Base-by-base conservation (phyloP, 2,797 vertebrate genomes). In the Tokudaia muenninki region DNA sequence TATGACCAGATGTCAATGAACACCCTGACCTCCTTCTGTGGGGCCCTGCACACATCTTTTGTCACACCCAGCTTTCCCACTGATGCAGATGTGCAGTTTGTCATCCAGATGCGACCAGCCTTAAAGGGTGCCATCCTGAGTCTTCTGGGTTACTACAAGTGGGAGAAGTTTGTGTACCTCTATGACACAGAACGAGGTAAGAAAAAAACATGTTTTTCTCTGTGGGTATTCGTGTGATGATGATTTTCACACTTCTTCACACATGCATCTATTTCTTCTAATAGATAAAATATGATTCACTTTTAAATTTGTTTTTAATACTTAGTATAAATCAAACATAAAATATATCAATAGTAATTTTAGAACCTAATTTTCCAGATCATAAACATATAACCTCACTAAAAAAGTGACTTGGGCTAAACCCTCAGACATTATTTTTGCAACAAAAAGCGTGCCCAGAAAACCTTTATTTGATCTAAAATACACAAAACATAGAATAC, bases 1-100 rank as follows among this genome's bases (percentile, higher is more conserved):
- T 99, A 99, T 89, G 99, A 99, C 98, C 99, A 99, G 99, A 99
- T 99, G 99, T 99, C 99, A 91, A 99, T 99, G 99, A 99, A 99
- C 98, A 99, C 99, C 14, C 98, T 99, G 99, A 99, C 99, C 1
- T 99, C 99, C 0, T 99, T 99, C 99, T 99, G 99, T 75, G 99
- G 99, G 9, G 99, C 99, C 2, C 99, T 99, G 94, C 99, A 99
- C 98, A 99, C 99, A 0, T 99, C 99, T 97, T 99, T 99, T 93
- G 98, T 99, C 98, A 99, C 99, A 0, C 99, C 99, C 91, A 99
- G 99, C 98, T 99, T 99, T 98, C 99, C 99, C 70, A 99, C 99
- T 2, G 99, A 99, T 94, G 99, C 99, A 61, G 99, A 99, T 97
- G 99, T 99, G 98, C 99, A 99, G 99, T 99, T 99, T 72, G 99